Conservation (phyloP, 2,113 vertebrate species). For the Sminthopsis crassicaudata region DNA sequence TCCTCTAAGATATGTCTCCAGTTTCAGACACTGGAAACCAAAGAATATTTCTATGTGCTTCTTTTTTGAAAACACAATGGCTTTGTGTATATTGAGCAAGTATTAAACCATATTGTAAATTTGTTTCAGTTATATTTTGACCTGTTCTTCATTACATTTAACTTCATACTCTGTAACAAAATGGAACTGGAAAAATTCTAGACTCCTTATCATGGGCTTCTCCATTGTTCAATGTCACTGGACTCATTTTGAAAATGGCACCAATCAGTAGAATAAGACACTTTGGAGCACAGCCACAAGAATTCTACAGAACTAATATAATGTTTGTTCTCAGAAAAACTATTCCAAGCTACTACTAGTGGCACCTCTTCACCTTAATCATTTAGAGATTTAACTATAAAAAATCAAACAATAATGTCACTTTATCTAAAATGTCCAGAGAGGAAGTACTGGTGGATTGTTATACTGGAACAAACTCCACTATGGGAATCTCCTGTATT, state of each 20-base stretch:
- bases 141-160: not conserved
- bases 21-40: not conserved
- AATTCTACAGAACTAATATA: not conserved
- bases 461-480: not conserved
- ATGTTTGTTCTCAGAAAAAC: not conserved
- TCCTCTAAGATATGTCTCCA: not conserved
- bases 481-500: not conserved
- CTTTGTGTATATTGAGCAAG: not conserved
- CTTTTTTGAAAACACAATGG: not conserved
- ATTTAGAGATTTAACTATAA: not conserved
- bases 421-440: not conserved
- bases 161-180: conserved; percentile 1
- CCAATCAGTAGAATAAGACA: not conserved
- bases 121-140: not conserved
- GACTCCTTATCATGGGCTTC: not conserved
- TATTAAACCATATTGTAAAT: not conserved
- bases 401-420: not conserved
- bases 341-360: not conserved
- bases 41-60: not conserved
- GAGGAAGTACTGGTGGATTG: not conserved
- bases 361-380: not conserved
- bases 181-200: not conserved
- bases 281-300: not conserved
- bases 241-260: not conserved
- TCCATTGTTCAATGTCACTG: not conserved